Conservation (phyloP, 2,888 invertebrate genomes). For the Amphimallon solstitiale region DNA sequence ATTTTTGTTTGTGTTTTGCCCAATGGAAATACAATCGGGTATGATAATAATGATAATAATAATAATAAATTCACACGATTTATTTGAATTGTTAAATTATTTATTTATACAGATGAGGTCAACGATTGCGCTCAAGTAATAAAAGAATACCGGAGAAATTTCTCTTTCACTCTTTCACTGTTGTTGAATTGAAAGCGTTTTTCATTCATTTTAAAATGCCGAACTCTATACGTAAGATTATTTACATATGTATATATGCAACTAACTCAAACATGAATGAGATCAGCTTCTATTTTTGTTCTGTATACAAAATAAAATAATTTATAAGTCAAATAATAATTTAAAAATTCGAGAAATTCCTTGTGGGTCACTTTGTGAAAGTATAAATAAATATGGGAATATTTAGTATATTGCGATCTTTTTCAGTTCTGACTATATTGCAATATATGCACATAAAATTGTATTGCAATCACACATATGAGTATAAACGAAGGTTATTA, state of each 20-base stretch:
- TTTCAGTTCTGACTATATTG: too few species aligned
- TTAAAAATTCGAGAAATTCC: too few species aligned
- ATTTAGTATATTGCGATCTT: too few species aligned
- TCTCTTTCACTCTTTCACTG: slow-evolving; percentile 34
- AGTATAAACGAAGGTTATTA: too few species aligned
- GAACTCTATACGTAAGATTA: not conserved
- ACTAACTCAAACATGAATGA: slow-evolving; percentile 23
- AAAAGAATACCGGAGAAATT: slow-evolving; percentile 14
- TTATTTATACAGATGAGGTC: not conserved
- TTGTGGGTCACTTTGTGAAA: too few species aligned
- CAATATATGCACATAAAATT: too few species aligned
- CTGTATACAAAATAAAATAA: not conserved
- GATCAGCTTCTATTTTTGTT: slow-evolving; percentile 19
- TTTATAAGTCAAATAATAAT: too few species aligned
- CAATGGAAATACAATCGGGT: slow-evolving; percentile 13
- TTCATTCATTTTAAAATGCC: not conserved
- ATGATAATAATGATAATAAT: slow-evolving; percentile 19
- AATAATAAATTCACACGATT: too few species aligned
- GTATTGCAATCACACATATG: too few species aligned
- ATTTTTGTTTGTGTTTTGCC: not conserved
- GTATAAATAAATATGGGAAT: too few species aligned
- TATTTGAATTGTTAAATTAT: not conserved
- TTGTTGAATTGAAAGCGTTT: slow-evolving; percentile 14
- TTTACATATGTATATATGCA: not conserved
- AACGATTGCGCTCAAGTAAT: not conserved